Conservation (phyloP, 2,113 vertebrate genomes). For the Myotis brandtii region DNA sequence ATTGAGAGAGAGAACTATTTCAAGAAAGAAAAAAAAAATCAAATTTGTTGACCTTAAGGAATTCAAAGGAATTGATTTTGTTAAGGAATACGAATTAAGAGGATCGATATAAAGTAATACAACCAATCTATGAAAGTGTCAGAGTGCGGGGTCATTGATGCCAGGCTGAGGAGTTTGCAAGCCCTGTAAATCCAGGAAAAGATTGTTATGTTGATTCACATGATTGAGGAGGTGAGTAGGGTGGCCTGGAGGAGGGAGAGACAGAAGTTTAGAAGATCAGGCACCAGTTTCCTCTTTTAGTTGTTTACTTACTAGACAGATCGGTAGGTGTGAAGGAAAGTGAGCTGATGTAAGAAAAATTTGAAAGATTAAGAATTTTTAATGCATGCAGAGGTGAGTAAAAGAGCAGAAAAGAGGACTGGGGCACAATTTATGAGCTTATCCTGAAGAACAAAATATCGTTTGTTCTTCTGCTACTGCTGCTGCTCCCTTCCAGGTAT, state of each 20-base stretch:
- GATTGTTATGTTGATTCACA: neutral
- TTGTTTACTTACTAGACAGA: neutral
- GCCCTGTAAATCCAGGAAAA: neutral
- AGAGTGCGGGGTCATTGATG: neutral
- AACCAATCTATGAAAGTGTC: neutral
- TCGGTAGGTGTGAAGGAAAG: neutral
- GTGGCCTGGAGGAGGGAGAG: neutral
- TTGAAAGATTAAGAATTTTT: neutral
- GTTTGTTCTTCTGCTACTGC: neutral
- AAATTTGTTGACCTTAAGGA: neutral
- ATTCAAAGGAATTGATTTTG: neutral
- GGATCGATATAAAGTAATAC: neutral
- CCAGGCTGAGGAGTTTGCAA: neutral
- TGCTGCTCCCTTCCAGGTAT: neutral
- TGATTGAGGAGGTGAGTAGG: neutral
- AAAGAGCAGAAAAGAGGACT: neutral
- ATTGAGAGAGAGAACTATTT: neutral
- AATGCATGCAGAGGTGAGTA: neutral
- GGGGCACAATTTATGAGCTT: neutral
- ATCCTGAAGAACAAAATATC: neutral
- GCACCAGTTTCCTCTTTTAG: neutral
- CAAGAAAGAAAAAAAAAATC: neutral
- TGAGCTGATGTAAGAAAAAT: neutral
- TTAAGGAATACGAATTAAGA: neutral
- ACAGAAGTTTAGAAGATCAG: neutral